Evolutionary conservation across 2,797 vertebrate species (phyloP).

Genomic region (Sebastes melanostomus): DNA sequence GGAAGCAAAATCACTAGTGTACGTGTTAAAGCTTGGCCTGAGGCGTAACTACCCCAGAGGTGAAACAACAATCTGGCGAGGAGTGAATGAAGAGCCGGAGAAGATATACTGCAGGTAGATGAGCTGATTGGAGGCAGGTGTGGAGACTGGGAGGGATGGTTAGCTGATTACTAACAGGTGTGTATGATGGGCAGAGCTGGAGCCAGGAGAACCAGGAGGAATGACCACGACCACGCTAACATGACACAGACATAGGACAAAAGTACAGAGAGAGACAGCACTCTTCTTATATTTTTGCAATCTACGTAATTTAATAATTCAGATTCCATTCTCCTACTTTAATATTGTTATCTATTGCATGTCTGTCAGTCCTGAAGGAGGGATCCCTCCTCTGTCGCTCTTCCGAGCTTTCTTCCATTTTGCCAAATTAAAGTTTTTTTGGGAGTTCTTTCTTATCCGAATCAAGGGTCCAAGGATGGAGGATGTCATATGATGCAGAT

Average conservation of each 20-base stretch:
- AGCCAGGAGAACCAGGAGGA: too few relatives aligned
- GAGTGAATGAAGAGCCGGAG: background rate
- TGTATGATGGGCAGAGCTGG: too few relatives aligned
- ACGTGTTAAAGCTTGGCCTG: too few relatives aligned
- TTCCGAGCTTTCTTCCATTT: background rate
- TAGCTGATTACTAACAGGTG: background rate
- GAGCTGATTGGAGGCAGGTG: background rate
- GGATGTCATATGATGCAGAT: background rate
- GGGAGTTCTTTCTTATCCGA: background rate
- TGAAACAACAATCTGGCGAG: background rate
- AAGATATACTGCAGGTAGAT: background rate
- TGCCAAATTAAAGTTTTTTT: background rate
- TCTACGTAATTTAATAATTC: too few relatives aligned
- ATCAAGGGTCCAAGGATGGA: background rate
- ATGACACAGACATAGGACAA: too few relatives aligned
- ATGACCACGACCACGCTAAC: accelerated
- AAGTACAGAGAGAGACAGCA: background rate
- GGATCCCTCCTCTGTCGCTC: background rate
- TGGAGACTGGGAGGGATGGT: background rate
- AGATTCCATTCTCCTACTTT: too few relatives aligned
- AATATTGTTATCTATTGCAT: background rate
- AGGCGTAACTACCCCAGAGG: background rate
- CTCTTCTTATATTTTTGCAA: background rate
- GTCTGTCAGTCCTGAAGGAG: background rate
- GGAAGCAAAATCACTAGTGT: too few relatives aligned